A percentile compares a stretch with the other conserved stretches of the same genome.
These are phyloP conservation scores for Percopsis omiscomaycus DNA, from an alignment of 2,797 vertebrate species.

Conservation along the genomic window DNA sequence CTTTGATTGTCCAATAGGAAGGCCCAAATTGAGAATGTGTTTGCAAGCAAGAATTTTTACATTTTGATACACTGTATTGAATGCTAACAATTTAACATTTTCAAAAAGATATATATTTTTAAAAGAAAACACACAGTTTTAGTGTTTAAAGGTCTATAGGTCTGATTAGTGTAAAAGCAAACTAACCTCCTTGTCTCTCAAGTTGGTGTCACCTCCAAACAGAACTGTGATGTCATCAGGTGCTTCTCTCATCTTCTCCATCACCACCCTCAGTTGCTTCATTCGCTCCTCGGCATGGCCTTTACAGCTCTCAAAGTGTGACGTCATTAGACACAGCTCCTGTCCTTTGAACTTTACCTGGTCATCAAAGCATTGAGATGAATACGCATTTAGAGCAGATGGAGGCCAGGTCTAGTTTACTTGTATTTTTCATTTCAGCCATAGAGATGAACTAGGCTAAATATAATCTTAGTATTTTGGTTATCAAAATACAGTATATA, in stretches of 20 bases:
- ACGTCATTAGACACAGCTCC: constrained; percentile 90
- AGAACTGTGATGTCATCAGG: constrained; percentile 83
- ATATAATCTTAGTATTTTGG: too few species aligned
- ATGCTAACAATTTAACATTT: too few species aligned
- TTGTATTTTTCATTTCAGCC: not conserved
- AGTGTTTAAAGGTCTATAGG: too few species aligned
- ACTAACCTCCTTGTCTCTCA: constrained; percentile 88
- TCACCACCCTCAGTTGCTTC: constrained; percentile 82
- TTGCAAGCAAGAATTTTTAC: too few species aligned
- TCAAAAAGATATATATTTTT: not conserved
- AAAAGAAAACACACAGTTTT: not conserved
- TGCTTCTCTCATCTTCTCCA: constrained; percentile 79
- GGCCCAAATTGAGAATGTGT: too few species aligned
- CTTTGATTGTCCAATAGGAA: too few species aligned
- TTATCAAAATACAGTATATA: too few species aligned
- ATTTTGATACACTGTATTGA: too few species aligned
- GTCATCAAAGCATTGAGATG: not conserved
- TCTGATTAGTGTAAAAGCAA: not conserved
- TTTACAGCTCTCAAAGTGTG: constrained; percentile 95
- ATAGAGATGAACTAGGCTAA: too few species aligned
- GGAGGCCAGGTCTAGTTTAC: not conserved
- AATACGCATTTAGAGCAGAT: not conserved
- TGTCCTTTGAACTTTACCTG: constrained; percentile 83
- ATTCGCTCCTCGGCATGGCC: constrained; percentile 81
- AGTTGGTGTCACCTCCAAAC: constrained; percentile 96